Percentiles rank a stretch among this genome's conserved stretches.
Conservation (phyloP, 2,113 vertebrate species). For the Condylura cristata region DNA sequence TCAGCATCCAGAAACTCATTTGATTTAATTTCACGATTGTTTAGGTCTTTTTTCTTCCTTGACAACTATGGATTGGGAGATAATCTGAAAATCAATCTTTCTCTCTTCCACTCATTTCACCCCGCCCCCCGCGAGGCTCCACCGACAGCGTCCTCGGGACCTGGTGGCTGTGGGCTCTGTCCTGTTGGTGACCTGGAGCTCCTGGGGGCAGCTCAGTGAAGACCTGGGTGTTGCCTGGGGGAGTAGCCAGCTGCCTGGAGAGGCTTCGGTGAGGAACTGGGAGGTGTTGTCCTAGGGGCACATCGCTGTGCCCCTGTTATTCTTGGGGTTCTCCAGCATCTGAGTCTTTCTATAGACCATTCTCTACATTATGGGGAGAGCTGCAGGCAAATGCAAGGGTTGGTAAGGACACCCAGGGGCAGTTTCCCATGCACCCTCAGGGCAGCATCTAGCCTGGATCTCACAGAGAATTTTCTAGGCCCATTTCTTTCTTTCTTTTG, state of each 20-base stretch:
- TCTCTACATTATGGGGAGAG: background rate
- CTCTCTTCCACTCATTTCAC: conserved; percentile 44
- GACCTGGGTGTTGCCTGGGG: background rate
- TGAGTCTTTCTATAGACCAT: background rate
- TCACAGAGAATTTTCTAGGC: background rate
- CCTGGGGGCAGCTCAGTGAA: background rate
- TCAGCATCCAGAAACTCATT: conserved; percentile 73
- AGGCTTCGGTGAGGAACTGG: background rate
- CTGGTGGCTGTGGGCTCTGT: background rate
- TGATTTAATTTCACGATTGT: conserved; percentile 81
- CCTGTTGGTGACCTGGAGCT: background rate
- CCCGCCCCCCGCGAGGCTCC: background rate
- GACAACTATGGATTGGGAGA: conserved; percentile 77
- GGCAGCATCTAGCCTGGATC: background rate
- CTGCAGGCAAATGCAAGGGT: background rate
- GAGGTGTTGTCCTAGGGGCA: background rate
- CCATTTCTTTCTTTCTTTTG: background rate
- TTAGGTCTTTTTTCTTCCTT: conserved; percentile 78
- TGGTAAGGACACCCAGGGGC: background rate
- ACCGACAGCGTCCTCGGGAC: background rate
- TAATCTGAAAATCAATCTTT: conserved; percentile 77
- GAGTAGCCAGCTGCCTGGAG: background rate
- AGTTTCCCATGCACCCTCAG: background rate
- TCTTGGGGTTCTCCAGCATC: background rate
- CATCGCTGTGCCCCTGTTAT: background rate